Evolutionary conservation across 2,888 invertebrate genomes (phyloP).

Genomic region (Athalia cordata): DNA sequence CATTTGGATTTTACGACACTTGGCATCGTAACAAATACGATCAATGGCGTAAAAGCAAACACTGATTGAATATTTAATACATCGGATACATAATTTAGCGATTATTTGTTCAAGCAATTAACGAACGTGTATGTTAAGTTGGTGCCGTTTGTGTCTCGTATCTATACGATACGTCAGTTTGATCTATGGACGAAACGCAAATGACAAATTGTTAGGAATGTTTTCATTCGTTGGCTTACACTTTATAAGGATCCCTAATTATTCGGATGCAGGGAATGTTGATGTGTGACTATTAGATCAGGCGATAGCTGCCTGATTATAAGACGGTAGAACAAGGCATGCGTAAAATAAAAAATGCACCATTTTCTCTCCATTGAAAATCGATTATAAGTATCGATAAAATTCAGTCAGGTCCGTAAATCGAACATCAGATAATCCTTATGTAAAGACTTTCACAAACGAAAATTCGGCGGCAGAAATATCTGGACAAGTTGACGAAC

Average conservation of each 20-base stretch:
- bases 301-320: background rate
- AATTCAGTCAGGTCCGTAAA: no score
- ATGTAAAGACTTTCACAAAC: background rate
- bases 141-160: conserved; percentile 57
- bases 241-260: conserved; percentile 48
- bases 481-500: conserved; percentile 4
- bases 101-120: conserved; percentile 54
- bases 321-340: conserved; percentile 4
- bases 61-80: conserved; percentile 46
- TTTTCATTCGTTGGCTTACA: conserved; percentile 56
- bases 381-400: no score
- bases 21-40: conserved; percentile 40
- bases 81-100: conserved; percentile 47
- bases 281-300: conserved; percentile 31
- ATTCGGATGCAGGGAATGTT: conserved; percentile 11
- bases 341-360: background rate
- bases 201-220: conserved; percentile 63
- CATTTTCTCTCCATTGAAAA: no score
- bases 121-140: conserved; percentile 56
- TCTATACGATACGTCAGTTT: conserved; percentile 54
- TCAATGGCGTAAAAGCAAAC: conserved; percentile 44
- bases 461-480: background rate
- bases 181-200: conserved; percentile 59
- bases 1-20: conserved; percentile 27
- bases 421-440: no score